These are phyloP conservation scores for Drosophila robusta DNA, from an alignment of 2,888 invertebrate species.

Conservation along the genomic window DNA sequence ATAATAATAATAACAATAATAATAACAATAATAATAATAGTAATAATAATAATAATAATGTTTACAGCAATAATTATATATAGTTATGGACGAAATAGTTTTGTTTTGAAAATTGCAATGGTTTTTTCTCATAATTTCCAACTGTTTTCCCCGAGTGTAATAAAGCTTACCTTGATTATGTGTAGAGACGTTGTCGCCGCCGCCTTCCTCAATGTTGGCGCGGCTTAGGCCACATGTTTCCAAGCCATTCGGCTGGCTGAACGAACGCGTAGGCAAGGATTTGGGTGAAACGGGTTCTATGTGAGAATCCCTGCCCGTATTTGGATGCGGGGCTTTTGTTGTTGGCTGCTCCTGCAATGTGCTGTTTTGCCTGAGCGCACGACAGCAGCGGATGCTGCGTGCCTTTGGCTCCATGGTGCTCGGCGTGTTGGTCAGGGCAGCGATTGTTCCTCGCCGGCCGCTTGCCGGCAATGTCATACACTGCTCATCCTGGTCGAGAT, in stretches of 20 bases:
- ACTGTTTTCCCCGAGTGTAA: background rate
- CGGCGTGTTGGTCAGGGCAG: background rate
- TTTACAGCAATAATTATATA: no score
- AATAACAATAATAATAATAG: no score
- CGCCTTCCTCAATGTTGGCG: conserved; percentile 82
- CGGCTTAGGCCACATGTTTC: conserved; percentile 78
- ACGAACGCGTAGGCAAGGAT: conserved; percentile 86
- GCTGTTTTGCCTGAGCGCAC: conserved; percentile 74
- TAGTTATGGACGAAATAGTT: no score
- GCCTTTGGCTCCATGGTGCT: background rate
- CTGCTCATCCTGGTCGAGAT: conserved; percentile 85
- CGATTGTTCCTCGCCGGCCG: background rate
- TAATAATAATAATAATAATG: no score
- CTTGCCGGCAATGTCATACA: conserved; percentile 61
- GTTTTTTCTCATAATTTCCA: no score
- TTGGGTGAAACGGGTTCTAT: conserved; percentile 67
- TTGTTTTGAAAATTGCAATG: no score
- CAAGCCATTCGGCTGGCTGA: conserved; percentile 88
- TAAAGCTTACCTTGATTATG: conserved; percentile 82
- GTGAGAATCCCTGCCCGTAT: conserved; percentile 62
- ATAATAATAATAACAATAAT: no score
- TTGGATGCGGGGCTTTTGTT: conserved; percentile 72
- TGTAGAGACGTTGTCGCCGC: conserved; percentile 84
- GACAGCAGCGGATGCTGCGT: conserved; percentile 20
- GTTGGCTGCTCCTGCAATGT: conserved; percentile 55